phyloP scores from a whole-genome alignment of 2,888 invertebrate genomes.

The Megaustenia siamemsis region DNA sequence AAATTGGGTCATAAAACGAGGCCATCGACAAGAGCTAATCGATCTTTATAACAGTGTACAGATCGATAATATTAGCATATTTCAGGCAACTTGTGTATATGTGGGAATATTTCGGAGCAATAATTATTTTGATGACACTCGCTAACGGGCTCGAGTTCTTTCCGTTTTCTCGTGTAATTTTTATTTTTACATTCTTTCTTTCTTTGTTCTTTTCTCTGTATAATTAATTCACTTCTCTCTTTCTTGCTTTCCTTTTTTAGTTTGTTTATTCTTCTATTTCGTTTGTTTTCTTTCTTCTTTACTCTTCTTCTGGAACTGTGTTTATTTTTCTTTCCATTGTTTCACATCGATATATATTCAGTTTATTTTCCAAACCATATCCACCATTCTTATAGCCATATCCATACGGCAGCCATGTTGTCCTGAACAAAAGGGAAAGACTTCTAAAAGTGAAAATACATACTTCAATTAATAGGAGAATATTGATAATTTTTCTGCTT shows the following conservation, averaged over 20 bases:
- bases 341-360: not conserved
- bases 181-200: not conserved
- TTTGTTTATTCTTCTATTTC: not conserved
- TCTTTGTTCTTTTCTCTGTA: not conserved
- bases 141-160: not conserved
- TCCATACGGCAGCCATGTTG: too few relatives aligned
- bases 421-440: too few relatives aligned
- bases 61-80: slow-evolving; percentile 3
- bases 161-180: not conserved
- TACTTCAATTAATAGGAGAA: too few relatives aligned
- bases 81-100: not conserved
- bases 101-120: not conserved
- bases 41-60: not conserved
- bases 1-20: slow-evolving; percentile 28
- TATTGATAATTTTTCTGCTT: too few relatives aligned
- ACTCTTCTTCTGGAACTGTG: not conserved
- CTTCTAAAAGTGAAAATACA: too few relatives aligned
- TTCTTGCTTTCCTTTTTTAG: not conserved
- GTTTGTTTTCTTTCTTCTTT: too few relatives aligned
- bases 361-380: too few relatives aligned
- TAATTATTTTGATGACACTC: slow-evolving; percentile 3
- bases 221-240: not conserved
- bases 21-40: not conserved
- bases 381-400: too few relatives aligned
- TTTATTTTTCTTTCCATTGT: not conserved